Evolutionary conservation across 2,888 invertebrate genomes (phyloP), one percentile per base, ranked within the genome.

Genomic region (Chironomus riparius): DNA sequence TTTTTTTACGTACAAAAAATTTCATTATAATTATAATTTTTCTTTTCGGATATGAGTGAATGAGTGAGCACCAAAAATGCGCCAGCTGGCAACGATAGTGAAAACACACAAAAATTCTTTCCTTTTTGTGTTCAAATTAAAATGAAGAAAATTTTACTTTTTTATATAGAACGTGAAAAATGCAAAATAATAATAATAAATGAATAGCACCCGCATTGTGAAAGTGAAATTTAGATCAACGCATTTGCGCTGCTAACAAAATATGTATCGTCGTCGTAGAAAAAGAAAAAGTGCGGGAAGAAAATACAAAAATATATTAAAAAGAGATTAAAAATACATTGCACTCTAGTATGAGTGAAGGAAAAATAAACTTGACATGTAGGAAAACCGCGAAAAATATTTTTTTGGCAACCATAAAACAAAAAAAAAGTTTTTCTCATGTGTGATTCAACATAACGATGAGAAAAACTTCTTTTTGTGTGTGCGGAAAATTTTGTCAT

Each of bases 281-380:
- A 38, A 2, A 38, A 10, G 10, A 38, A 28, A 28, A 28, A 28
- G 68, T 28, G 28, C 4, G n/a, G 68, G n/a, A 68, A 68, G 24
- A 28, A 12, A 47, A 18, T 24, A 21, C 7, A 65, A 38, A 24
- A 62, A 62, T 38, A 13, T 10, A 61, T 68, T 74, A 48, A 74
- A 74, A 68, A 74, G 56, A 74, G 74, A 74, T 74, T 74, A 74
- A 74, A 74, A 74, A 74, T 74, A 74, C 74, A 62, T 74, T 74
- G 74, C 74, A 74, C 74, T 48, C 68, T 38, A 10, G 38, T 38
- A 38, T 18, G 21, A 18, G 65, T 22, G 22, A 65, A 18, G 12
- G 38, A 28, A 56, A 22, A 71, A 71, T 12, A 48, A 47, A 22
- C 48, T 22, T 61, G 65, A 24, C 65, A 22, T n/a, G 56, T 7